Evolutionary conservation across 2,113 vertebrate genomes (phyloP).

Genomic region (Uropsilus gracilis): DNA sequence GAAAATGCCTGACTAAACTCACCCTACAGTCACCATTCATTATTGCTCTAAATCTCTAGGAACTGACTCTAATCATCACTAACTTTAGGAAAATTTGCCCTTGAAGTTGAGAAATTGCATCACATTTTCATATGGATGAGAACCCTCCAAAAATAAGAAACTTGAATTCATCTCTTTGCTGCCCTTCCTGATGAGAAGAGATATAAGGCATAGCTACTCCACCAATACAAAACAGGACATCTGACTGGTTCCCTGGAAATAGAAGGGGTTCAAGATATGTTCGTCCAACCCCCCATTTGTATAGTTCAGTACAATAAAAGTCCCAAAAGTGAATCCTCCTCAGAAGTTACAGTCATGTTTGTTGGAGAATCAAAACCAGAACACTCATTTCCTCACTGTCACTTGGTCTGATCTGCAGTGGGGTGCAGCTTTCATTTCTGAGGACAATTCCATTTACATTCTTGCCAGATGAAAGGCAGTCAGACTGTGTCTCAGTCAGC

Average conservation of each 20-base stretch:
- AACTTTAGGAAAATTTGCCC: not conserved
- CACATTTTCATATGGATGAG: not conserved
- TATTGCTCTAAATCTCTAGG: not conserved
- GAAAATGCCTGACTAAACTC: too few species aligned
- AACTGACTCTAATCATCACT: not conserved
- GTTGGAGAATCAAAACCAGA: not conserved
- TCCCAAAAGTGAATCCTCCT: not conserved
- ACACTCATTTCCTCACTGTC: not conserved
- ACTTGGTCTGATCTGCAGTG: not conserved
- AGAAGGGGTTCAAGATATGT: not conserved
- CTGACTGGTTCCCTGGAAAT: not conserved
- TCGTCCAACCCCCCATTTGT: not conserved
- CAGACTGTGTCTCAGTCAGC: not conserved
- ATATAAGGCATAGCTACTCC: not conserved
- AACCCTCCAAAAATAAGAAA: not conserved
- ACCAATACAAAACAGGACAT: not conserved
- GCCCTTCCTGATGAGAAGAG: not conserved
- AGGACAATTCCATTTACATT: not conserved
- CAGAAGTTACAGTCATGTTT: not conserved
- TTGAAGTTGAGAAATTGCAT: conserved; percentile 13
- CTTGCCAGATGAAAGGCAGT: not conserved
- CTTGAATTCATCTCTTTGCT: not conserved
- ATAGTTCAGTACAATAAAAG: not conserved
- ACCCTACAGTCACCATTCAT: not conserved
- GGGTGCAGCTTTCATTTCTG: not conserved